These are phyloP conservation scores for Anolis apletophallus DNA, from an alignment of 2,797 vertebrate species.

Conservation along the genomic window DNA sequence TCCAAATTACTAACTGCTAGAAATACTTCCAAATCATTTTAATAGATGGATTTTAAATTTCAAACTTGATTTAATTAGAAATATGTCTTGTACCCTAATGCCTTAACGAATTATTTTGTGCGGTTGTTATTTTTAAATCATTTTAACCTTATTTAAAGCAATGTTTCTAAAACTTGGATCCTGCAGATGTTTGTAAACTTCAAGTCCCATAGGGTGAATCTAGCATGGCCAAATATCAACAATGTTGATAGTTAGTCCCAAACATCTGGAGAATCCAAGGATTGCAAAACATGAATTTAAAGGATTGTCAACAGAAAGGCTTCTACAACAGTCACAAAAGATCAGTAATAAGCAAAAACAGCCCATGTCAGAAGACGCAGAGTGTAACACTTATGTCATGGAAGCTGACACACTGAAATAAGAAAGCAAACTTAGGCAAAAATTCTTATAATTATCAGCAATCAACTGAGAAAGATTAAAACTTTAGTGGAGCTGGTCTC, in stretches of 20 bases:
- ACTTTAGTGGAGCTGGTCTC: neutral
- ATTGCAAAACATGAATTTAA: too few species aligned
- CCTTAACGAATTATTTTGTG: neutral
- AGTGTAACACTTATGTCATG: neutral
- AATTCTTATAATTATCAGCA: neutral
- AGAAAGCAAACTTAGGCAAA: neutral
- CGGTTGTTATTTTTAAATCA: too few species aligned
- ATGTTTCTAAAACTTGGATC: too few species aligned
- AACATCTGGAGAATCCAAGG: too few species aligned
- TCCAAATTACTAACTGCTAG: too few species aligned
- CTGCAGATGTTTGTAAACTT: too few species aligned
- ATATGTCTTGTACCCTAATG: neutral
- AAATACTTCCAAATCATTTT: neutral
- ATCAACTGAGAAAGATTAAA: neutral
- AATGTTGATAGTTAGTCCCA: too few species aligned
- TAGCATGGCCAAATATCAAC: too few species aligned
- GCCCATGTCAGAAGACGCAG: neutral
- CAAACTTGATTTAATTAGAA: neutral
- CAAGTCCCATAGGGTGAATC: too few species aligned
- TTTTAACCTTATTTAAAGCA: neutral
- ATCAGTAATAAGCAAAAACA: neutral
- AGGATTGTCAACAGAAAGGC: neutral
- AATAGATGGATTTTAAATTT: neutral
- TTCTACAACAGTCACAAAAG: neutral
- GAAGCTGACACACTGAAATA: neutral